phyloP scores from a whole-genome alignment of 2,888 invertebrate genomes.

The Cerastoderma edule region DNA sequence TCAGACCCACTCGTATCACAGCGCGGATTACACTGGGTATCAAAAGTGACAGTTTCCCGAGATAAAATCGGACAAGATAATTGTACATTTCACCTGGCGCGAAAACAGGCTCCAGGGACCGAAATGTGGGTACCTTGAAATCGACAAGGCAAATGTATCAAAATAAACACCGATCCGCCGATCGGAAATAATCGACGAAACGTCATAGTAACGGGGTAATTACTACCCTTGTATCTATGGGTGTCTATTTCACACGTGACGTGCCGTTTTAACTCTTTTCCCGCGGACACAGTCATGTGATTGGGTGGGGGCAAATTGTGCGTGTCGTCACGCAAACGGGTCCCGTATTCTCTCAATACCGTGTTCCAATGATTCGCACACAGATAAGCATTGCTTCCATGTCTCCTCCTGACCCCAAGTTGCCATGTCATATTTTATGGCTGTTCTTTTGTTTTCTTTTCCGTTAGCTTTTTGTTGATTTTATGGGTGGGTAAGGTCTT shows the following conservation, averaged over 20 bases:
- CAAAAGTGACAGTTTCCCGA: constrained; percentile 43
- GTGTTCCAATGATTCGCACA: too few relatives aligned
- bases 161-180: constrained; percentile 44
- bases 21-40: constrained; percentile 40
- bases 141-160: constrained; percentile 49
- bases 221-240: constrained; percentile 9
- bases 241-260: constrained; percentile 14
- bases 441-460: too few relatives aligned
- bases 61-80: constrained; percentile 53
- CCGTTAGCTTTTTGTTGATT: too few relatives aligned
- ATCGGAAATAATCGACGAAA: constrained; percentile 29
- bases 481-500: too few relatives aligned
- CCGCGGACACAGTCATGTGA: neutral
- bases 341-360: constrained; percentile 1
- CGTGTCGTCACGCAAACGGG: neutral
- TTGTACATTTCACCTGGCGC: constrained; percentile 54
- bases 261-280: neutral
- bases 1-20: constrained; percentile 37
- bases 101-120: constrained; percentile 39
- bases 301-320: neutral
- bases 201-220: constrained; percentile 26
- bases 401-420: too few relatives aligned
- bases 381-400: too few relatives aligned
- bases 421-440: too few relatives aligned
- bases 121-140: constrained; percentile 26